A percentile compares a stretch with the other conserved stretches of the same genome.
Evolutionary conservation across 2,888 invertebrate genomes (phyloP).

Genomic region (Endotricha flammealis): DNA sequence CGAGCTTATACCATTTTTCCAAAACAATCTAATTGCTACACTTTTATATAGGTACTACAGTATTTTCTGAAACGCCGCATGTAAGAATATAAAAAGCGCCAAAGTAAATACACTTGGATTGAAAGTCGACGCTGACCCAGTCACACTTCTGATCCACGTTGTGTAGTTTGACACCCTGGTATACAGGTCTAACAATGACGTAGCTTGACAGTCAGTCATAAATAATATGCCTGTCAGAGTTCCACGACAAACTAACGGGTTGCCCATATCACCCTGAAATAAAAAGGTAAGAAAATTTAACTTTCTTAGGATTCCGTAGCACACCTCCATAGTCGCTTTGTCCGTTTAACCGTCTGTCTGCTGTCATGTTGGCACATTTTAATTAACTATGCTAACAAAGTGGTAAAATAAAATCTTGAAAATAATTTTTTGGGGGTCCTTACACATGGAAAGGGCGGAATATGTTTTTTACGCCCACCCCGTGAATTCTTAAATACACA

Average conservation of each 20-base stretch:
- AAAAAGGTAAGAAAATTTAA: not conserved
- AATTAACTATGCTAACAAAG: too few relatives aligned
- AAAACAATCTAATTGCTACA: too few relatives aligned
- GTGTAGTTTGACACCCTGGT: conserved; percentile 13
- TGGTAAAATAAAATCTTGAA: too few relatives aligned
- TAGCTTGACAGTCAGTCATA: not conserved
- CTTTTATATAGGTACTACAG: too few relatives aligned
- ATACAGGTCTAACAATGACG: conserved; percentile 11
- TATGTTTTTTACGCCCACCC: too few relatives aligned
- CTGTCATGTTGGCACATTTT: too few relatives aligned
- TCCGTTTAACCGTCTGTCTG: too few relatives aligned
- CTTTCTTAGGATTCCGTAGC: too few relatives aligned
- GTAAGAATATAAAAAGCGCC: not conserved
- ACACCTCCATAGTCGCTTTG: too few relatives aligned
- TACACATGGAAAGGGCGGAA: too few relatives aligned
- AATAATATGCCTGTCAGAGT: conserved; percentile 10
- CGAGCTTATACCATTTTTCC: not conserved
- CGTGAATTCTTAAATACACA: too few relatives aligned
- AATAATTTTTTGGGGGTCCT: too few relatives aligned
- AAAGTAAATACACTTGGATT: not conserved
- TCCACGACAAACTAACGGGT: conserved; percentile 11
- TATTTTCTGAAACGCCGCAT: not conserved
- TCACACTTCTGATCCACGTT: conserved; percentile 10
- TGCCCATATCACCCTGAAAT: conserved; percentile 14
- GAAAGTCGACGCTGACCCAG: conserved; percentile 5